phyloP scores from a whole-genome alignment of 2,797 vertebrate species.

The Pantherophis alleghaniensis region DNA sequence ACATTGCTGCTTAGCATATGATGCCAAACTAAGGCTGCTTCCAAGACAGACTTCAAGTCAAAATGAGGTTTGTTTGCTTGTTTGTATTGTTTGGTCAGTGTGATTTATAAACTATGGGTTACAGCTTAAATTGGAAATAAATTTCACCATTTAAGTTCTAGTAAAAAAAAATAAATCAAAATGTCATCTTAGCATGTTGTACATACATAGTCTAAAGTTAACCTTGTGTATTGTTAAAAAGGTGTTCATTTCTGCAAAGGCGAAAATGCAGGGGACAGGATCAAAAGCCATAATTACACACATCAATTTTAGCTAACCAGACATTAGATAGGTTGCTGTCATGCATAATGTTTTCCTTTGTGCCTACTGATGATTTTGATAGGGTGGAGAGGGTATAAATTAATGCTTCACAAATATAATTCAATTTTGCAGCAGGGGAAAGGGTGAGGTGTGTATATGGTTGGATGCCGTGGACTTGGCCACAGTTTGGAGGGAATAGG shows the following conservation, averaged over 20 bases:
- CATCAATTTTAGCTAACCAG: neutral
- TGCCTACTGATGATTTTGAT: neutral
- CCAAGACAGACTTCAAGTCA: neutral
- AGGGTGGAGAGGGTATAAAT: neutral
- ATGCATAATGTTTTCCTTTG: neutral
- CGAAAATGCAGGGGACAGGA: neutral
- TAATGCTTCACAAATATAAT: neutral
- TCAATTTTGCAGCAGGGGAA: neutral
- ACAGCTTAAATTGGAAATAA: neutral
- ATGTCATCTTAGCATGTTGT: neutral
- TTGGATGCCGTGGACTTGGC: neutral
- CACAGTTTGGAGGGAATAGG: neutral
- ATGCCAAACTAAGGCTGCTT: neutral
- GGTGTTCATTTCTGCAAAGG: neutral
- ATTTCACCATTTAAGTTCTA: neutral
- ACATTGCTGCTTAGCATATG: neutral
- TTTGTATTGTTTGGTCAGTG: neutral
- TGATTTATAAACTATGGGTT: neutral
- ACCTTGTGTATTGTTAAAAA: neutral
- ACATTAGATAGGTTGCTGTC: neutral
- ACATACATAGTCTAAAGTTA: neutral
- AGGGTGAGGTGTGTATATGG: neutral
- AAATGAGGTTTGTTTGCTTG: neutral
- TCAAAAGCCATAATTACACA: neutral
- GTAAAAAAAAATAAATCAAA: neutral